Conservation (phyloP, 2,797 vertebrate species). For the Pangasius larnaudii region DNA sequence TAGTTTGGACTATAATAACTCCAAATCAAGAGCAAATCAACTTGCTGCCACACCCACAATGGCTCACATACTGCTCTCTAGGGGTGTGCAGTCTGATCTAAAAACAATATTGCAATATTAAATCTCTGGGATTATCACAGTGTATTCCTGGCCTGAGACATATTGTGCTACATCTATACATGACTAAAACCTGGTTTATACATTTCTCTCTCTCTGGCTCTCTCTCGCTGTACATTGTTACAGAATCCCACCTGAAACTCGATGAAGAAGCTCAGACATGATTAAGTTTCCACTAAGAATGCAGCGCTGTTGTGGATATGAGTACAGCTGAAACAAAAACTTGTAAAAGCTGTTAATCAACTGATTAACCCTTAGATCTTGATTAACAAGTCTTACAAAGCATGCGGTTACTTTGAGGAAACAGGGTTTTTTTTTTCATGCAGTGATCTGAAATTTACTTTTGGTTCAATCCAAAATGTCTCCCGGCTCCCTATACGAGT, state of each 20-base stretch:
- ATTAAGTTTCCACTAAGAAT: not conserved
- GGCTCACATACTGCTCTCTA: not conserved
- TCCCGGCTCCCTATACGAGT: not conserved
- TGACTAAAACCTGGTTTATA: not conserved
- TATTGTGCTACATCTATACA: not conserved
- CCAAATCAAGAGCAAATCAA: conserved; percentile 39
- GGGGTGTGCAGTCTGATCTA: not conserved
- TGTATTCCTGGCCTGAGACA: not conserved
- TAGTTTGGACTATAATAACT: conserved; percentile 44
- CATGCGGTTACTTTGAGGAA: not conserved
- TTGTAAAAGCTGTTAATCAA: not conserved
- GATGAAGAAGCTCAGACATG: not conserved
- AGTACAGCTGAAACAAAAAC: not conserved
- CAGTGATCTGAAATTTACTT: not conserved
- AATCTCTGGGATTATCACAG: conserved; percentile 17
- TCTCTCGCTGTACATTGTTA: not conserved
- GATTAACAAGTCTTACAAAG: not conserved
- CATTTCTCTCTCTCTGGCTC: not conserved
- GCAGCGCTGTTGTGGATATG: not conserved
- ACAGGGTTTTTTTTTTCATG: not conserved
- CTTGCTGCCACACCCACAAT: conserved; percentile 14
- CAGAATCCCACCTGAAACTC: not conserved
- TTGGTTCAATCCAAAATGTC: not conserved
- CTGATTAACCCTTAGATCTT: not conserved
- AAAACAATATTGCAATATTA: conserved; percentile 1